Percentiles rank a stretch among this genome's conserved stretches.
phyloP scores from a whole-genome alignment of 2,888 invertebrate species.

The Hemistola chrysoprasaria region DNA sequence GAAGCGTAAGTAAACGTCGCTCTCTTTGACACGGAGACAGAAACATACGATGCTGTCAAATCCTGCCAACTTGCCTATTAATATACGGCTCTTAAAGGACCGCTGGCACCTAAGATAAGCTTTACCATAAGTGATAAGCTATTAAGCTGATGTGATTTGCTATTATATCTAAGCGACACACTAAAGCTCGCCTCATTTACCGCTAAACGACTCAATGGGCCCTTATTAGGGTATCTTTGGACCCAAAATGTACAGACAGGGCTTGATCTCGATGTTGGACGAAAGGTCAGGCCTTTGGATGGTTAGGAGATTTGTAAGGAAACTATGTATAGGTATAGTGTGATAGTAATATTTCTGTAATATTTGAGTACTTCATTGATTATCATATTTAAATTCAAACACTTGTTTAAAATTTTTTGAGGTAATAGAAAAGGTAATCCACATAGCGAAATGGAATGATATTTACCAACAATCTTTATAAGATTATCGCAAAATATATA shows the following conservation, averaged over 20 bases:
- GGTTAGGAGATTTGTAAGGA: not conserved
- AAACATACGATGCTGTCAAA: too few species aligned
- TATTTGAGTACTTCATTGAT: too few species aligned
- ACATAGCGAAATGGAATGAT: too few species aligned
- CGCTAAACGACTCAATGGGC: constrained; percentile 17
- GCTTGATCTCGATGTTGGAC: constrained; percentile 20
- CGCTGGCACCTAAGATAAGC: constrained; percentile 9
- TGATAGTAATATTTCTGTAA: too few species aligned
- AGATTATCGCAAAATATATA: not conserved
- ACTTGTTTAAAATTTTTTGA: too few species aligned
- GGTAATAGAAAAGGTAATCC: too few species aligned
- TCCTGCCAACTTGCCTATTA: too few species aligned
- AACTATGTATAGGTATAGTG: not conserved
- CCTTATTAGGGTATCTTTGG: constrained; percentile 20
- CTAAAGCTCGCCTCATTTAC: constrained; percentile 10
- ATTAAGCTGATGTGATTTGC: constrained; percentile 20
- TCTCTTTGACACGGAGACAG: too few species aligned
- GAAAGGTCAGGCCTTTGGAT: constrained; percentile 21
- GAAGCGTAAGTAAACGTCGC: too few species aligned
- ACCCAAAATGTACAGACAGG: constrained; percentile 20
- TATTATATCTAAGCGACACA: constrained; percentile 16
- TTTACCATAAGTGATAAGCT: constrained; percentile 15
- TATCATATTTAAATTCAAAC: too few species aligned
- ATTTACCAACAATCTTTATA: too few species aligned
- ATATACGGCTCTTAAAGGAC: not conserved